A percentile compares a stretch with the other conserved stretches of the same genome.
Evolutionary conservation across 35 echinoderm and acorn worm species (phyloP).

Genomic region (Anneissia japonica): DNA sequence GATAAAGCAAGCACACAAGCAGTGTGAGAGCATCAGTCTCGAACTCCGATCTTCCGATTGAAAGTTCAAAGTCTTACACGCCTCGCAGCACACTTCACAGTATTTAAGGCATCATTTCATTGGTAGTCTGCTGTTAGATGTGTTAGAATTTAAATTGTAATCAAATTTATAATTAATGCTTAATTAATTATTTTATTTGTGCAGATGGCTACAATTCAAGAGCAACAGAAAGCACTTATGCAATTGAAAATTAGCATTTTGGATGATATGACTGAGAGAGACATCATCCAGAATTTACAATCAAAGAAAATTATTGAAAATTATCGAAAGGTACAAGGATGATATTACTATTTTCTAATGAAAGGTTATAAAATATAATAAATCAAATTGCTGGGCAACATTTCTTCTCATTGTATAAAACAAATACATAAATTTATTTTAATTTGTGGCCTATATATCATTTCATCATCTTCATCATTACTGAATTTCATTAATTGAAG

Average conservation of each 20-base stretch:
- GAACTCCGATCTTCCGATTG: too few relatives aligned
- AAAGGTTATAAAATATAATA: neutral
- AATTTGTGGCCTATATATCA: neutral
- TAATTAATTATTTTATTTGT: neutral
- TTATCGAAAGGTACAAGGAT: constrained; percentile 65
- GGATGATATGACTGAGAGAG: constrained; percentile 94
- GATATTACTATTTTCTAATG: neutral
- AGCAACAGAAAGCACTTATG: constrained; percentile 83
- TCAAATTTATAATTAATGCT: neutral
- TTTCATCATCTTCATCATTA: too few relatives aligned
- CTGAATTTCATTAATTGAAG: neutral
- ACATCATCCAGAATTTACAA: constrained; percentile 71
- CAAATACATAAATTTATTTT: neutral
- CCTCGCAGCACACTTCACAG: neutral
- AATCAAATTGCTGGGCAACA: neutral
- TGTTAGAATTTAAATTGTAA: neutral
- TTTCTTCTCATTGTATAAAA: neutral
- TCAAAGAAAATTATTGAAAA: constrained; percentile 86
- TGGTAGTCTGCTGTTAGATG: neutral
- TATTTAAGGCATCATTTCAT: neutral
- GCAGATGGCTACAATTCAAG: constrained; percentile 89
- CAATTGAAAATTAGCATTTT: constrained; percentile 94
- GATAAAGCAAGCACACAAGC: too few relatives aligned
- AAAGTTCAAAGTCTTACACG: too few relatives aligned
- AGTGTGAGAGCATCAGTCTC: too few relatives aligned